phyloP scores from a whole-genome alignment of 2,113 vertebrate species.

The Pelmatolapia mariae region DNA sequence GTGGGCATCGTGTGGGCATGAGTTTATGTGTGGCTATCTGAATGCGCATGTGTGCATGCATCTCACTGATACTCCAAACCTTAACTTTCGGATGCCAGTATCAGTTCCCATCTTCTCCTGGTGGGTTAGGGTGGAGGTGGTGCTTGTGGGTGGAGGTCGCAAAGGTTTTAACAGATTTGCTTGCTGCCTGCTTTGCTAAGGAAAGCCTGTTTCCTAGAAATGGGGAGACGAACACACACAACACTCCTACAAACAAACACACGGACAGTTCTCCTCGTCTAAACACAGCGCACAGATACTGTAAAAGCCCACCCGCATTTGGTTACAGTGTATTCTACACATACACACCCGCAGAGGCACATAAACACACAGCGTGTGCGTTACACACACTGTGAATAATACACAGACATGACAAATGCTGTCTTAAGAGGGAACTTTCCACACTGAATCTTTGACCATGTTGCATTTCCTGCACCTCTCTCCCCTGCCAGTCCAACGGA shows the following conservation, averaged over 20 bases:
- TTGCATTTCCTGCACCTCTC: slow-evolving; percentile 47
- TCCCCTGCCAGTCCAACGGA: slow-evolving; percentile 27
- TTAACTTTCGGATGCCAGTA: slow-evolving; percentile 37
- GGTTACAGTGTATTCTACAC: slow-evolving; percentile 7
- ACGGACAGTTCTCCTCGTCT: background rate
- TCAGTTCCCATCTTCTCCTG: slow-evolving; percentile 48
- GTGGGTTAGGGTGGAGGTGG: slow-evolving; percentile 34
- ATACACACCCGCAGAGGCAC: background rate
- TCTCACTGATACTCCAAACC: slow-evolving; percentile 33
- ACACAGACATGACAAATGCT: slow-evolving; percentile 43
- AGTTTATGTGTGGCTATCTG: slow-evolving; percentile 2
- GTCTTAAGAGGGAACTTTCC: slow-evolving; percentile 62
- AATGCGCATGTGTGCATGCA: background rate
- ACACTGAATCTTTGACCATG: slow-evolving; percentile 42
- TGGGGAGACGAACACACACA: slow-evolving; percentile 14
- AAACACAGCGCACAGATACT: slow-evolving; percentile 10
- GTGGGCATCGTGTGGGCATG: background rate
- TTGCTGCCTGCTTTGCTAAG: slow-evolving; percentile 41
- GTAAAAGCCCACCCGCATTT: slow-evolving; percentile 37
- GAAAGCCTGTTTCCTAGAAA: slow-evolving; percentile 59
- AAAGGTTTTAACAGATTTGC: slow-evolving; percentile 38
- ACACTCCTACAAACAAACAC: slow-evolving; percentile 35
- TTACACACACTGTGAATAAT: background rate
- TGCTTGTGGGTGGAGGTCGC: slow-evolving; percentile 39
- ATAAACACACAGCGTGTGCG: background rate